A percentile compares a stretch with the other conserved stretches of the same genome.
These are phyloP conservation scores for Eurystomus glaucurus DNA, from an alignment of 2,797 vertebrate genomes.

Conservation along the genomic window DNA sequence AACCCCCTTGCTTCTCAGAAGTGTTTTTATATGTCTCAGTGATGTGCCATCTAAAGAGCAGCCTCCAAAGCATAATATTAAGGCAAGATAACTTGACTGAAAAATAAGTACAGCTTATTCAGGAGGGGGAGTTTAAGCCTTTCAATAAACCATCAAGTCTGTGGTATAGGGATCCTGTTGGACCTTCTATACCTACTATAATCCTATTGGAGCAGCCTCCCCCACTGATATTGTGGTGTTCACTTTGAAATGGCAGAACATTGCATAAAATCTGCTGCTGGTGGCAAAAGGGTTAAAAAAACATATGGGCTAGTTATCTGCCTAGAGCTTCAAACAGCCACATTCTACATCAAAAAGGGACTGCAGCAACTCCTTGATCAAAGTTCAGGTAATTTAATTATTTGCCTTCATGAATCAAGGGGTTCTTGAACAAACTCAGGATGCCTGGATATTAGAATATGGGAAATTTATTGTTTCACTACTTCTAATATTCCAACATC, in stretches of 20 bases:
- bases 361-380: slow-evolving; percentile 48
- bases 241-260: neutral
- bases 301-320: neutral
- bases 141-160: neutral
- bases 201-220: neutral
- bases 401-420: slow-evolving; percentile 62
- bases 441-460: slow-evolving; percentile 57
- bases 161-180: neutral
- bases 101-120: neutral
- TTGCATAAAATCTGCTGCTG: neutral
- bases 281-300: slow-evolving; percentile 34
- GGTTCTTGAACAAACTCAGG: slow-evolving; percentile 46
- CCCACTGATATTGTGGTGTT: neutral
- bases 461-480: slow-evolving; percentile 73
- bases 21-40: neutral
- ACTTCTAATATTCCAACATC: slow-evolving; percentile 55
- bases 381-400: slow-evolving; percentile 78
- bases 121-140: neutral
- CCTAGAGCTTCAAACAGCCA: slow-evolving; percentile 45
- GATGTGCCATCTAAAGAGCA: neutral
- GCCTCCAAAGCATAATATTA: neutral
- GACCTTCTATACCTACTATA: rapidly evolving
- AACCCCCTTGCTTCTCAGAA: neutral
- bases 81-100: neutral
- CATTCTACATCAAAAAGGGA: slow-evolving; percentile 41